Evolutionary conservation across 2,113 vertebrate genomes (phyloP), one percentile per base, ranked within the genome.

Genomic region (Ellobius talpinus): DNA sequence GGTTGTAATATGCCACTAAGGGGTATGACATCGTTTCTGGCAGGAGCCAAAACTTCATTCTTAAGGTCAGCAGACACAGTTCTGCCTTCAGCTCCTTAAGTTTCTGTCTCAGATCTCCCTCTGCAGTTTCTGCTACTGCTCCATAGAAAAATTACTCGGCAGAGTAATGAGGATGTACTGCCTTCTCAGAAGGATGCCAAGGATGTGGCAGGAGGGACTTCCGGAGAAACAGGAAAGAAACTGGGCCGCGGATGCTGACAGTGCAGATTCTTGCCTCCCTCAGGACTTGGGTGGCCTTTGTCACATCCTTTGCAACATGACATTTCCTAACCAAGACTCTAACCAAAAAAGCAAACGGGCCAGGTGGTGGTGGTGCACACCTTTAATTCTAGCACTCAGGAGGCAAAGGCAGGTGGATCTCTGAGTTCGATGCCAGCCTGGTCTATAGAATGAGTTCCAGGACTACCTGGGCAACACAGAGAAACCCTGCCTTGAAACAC

Each of bases 131-230:
- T 99, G 99, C 99, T 99, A 98, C 96, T 99, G 98, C 96, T 99
- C 99, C 90, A 99, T 99, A 87, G 63, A 50, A 36, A 42, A 68
- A 33, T 33, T 36, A 33, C 97, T 99, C 99, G 96, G 99, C 96
- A 98, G 99, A 99, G 98, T 99, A 99, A 97, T 99, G 99, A 0
- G 99, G 99, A 96, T 99, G 99, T 99, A 99, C 95, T 0, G 99
- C 99, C 97, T 99, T 99, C 97, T 99, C 99, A 0, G 99, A 99
- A 1, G 99, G 99, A 79, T 99, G 99, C 99, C 99, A 99, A 95
- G 98, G 96, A 78, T 99, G 99, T 97, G 99, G 93, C 90, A 99
- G 14, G 99, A 98, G 0, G 98, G 98, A 17, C 99, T 99, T 5
- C 98, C 99, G 0, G 99, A 0, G 99, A 99, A 91, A 99, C 99